phyloP scores from a whole-genome alignment of 2,888 invertebrate species.

The Drosophila recens region DNA sequence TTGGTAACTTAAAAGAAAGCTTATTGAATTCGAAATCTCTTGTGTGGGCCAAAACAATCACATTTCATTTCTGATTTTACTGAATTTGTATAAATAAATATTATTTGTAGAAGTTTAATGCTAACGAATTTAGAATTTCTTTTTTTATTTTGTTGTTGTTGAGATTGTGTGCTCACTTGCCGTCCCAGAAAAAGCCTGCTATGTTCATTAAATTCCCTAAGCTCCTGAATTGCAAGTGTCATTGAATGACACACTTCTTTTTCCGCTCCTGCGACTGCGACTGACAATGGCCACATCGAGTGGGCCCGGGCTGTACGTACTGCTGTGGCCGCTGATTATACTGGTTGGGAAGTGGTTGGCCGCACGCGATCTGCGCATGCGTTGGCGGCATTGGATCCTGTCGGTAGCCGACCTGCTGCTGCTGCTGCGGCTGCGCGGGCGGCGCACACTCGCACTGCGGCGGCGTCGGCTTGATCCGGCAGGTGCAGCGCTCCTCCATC shows the following conservation, averaged over 20 bases:
- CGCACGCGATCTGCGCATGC: conserved; percentile 53
- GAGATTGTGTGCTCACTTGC: conserved; percentile 10
- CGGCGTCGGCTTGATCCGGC: conserved; percentile 18
- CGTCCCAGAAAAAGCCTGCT: conserved; percentile 10
- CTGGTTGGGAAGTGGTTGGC: conserved; percentile 23
- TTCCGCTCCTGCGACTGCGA: conserved; percentile 4
- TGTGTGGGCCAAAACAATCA: neutral
- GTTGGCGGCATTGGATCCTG: conserved; percentile 14
- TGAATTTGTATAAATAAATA: conserved; percentile 11
- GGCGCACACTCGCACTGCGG: conserved; percentile 50
- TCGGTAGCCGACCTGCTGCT: neutral
- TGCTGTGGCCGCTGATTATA: neutral
- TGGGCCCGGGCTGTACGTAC: neutral
- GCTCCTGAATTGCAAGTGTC: neutral
- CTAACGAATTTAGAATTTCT: conserved; percentile 16
- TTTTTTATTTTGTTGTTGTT: neutral
- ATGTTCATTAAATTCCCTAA: neutral
- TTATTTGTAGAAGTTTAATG: neutral
- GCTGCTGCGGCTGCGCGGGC: conserved; percentile 1
- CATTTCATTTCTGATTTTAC: conserved; percentile 4
- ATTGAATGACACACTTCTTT: conserved; percentile 52
- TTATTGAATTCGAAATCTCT: neutral
- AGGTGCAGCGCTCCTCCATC: conserved; percentile 36
- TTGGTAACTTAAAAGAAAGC: neutral
- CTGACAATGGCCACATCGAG: conserved; percentile 22